These are phyloP conservation scores for Platalea minor DNA, from an alignment of 2,797 vertebrate species.

Conservation along the genomic window DNA sequence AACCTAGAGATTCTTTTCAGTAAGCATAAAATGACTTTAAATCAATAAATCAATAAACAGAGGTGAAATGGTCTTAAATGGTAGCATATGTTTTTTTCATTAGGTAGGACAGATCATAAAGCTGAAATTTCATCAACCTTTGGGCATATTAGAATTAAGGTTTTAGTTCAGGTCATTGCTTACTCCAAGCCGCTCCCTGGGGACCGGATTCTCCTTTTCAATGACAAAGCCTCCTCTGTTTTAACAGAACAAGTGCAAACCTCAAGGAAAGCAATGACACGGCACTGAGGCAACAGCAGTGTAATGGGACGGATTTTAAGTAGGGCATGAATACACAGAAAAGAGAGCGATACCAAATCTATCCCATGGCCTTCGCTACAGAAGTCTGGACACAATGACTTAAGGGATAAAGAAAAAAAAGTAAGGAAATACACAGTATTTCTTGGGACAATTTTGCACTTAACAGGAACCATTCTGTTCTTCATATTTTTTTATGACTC, in stretches of 20 bases:
- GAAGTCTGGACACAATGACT: not conserved
- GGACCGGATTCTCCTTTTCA: not conserved
- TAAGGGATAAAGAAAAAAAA: not conserved
- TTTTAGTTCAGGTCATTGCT: not conserved
- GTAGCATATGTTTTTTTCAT: too few species aligned
- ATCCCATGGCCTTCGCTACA: not conserved
- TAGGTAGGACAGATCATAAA: not conserved
- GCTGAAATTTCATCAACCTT: not conserved
- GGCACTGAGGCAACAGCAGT: not conserved
- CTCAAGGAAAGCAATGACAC: not conserved
- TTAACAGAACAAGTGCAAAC: not conserved
- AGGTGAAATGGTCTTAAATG: not conserved
- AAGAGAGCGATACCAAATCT: not conserved
- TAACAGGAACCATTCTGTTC: not conserved
- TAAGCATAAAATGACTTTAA: not conserved
- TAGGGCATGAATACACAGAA: not conserved
- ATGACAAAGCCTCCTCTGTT: not conserved
- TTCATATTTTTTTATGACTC: not conserved
- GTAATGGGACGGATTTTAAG: not conserved
- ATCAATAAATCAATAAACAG: not conserved
- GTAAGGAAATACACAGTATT: not conserved
- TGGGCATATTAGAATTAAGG: not conserved
- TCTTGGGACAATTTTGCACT: not conserved
- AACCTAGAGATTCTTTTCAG: not conserved
- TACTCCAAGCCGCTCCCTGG: fast-evolving